Conservation (phyloP, 2,888 invertebrate genomes). For the Caenorhabditis sinica region DNA sequence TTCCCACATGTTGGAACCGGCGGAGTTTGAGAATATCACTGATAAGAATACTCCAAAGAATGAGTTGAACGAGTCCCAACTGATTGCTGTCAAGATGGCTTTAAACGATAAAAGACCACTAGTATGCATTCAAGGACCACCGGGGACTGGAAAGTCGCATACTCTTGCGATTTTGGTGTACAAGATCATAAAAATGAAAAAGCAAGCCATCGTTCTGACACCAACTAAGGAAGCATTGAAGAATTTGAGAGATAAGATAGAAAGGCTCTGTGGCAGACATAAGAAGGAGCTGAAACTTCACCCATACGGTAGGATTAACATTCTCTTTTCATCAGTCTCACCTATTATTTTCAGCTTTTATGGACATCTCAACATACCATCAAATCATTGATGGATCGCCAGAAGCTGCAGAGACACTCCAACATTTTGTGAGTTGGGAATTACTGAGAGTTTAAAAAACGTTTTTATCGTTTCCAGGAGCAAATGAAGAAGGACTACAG, state of each 20-base stretch:
- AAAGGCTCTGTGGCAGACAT: background rate
- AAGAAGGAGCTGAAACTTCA: background rate
- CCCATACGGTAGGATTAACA: constrained; percentile 17
- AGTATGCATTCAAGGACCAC: constrained; percentile 55
- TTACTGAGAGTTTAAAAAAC: background rate
- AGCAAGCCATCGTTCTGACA: constrained; percentile 23
- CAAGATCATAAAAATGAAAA: background rate
- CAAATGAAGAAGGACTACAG: too few relatives aligned
- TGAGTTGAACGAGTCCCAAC: constrained; percentile 1
- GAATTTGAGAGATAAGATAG: constrained; percentile 13
- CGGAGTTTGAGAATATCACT: background rate
- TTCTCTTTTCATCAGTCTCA: too few relatives aligned
- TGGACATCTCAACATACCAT: background rate
- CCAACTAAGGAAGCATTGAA: constrained; percentile 38
- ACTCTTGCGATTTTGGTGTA: background rate
- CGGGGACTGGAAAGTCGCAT: constrained; percentile 50
- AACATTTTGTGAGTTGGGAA: background rate
- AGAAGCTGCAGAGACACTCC: background rate
- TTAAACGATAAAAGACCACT: constrained; percentile 24
- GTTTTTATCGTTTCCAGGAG: too few relatives aligned
- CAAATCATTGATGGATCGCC: background rate
- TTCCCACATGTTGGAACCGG: background rate
- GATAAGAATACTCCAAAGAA: background rate
- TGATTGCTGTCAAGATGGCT: constrained; percentile 29
- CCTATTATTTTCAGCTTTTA: constrained; percentile 10